These are phyloP conservation scores for cat (Felis catus) DNA, from an alignment of 2,113 vertebrate species.

Conservation along the genomic window F.catus_Fca126_mat1.0 CM031415.1:8492001-8492500, in stretches of 20 bases:
- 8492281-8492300: neutral
- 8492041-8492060: neutral
- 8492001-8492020: neutral
- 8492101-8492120: neutral
- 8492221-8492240: neutral
- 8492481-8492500: neutral
- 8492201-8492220: neutral
- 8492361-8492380: neutral
- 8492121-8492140: neutral
- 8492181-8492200: neutral
- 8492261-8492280: neutral
- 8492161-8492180: neutral
- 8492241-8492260: neutral
- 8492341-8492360: neutral
- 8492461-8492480: neutral
- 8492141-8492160: neutral
- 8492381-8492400: neutral
- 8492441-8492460: neutral
- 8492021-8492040: neutral
- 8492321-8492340: neutral
- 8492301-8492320: neutral
- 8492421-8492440: neutral
- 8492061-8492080: neutral
- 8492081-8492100: neutral
- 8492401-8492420: neutral